Base-by-base conservation (phyloP, 2,113 vertebrate genomes). In the Sitta europaea region DNA sequence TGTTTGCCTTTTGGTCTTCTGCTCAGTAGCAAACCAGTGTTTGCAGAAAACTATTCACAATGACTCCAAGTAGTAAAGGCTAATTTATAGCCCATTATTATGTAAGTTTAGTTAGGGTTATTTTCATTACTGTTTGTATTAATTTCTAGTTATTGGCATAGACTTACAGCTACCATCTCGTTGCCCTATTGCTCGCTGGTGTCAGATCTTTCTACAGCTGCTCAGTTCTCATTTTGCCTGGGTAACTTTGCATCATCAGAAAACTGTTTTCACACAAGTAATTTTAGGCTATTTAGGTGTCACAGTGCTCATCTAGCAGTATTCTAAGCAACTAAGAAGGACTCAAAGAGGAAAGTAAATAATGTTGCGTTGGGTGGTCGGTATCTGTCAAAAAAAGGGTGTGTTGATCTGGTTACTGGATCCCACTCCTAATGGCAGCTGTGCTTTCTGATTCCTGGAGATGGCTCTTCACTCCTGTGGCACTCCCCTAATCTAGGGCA, bases 111-210 rank as follows among this genome's bases (percentile, higher is more conserved):
- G 59, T 55, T 59, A 65, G 70, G 10, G 25, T 43, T 88, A 51
- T 92, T 92, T 88, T 76, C 36, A 73, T 61, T 88, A 59, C 48
- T 82, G 42, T 85, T 93, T 93, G 65, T 62, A 53, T 65, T 76
- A 36, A 19, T 77, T 93, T 50, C 51, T 78, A 75, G 33, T 79
- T 95, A 82, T 15, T 92, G 90, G 65, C 70, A 35, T 13, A 68
- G 77, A 81, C 54, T 92, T 88, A 82, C 70, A 78, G 42, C 36
- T 4, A 23, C 61, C 0, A 1, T 75, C 43, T 85, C 19, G 11
- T 36, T 91, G 80, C 51, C 22, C 20, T 53, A 0, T 59, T 68
- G 27, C 25, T 88, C 7, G 2, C 21, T 66, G 24, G 25, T 73
- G 29, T 82, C 70, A 87, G 35, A 40, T 55, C 36, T 35, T 75